Percentiles rank a stretch among this genome's conserved stretches.
Evolutionary conservation across 2,113 vertebrate genomes (phyloP).

Genomic region (Vulpes ferrilata): DNA sequence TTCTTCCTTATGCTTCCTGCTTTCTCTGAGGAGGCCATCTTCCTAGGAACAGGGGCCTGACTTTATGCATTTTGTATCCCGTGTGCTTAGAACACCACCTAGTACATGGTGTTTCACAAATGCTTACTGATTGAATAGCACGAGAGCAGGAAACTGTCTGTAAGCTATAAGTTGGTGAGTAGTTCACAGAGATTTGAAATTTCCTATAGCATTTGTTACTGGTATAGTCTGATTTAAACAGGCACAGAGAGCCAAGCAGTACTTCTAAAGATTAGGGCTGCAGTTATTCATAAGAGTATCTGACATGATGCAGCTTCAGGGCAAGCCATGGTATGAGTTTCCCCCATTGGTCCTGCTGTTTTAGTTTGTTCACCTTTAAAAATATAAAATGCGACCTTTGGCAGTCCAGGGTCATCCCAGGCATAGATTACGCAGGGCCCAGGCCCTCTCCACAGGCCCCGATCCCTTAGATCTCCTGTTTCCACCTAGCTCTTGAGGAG

Average conservation of each 20-base stretch:
- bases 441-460: not conserved
- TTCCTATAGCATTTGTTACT: not conserved
- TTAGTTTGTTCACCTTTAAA: not conserved
- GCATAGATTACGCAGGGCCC: not conserved
- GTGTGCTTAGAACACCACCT: not conserved
- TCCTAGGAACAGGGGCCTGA: not conserved
- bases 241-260: not conserved
- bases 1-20: not conserved
- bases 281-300: not conserved
- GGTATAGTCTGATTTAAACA: not conserved
- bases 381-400: not conserved
- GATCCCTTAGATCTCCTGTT: not conserved
- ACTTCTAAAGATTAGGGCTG: not conserved
- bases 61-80: not conserved
- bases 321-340: not conserved
- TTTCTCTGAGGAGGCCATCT: not conserved
- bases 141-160: not conserved
- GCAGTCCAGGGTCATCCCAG: not conserved
- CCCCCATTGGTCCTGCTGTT: not conserved
- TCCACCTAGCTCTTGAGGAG: fast-evolving
- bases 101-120: not conserved
- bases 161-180: not conserved
- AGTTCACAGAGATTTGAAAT: not conserved
- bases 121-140: not conserved
- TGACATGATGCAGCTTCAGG: not conserved